phyloP scores from a whole-genome alignment of 2,888 invertebrate species.

The Sinhomidia bicolor region DNA sequence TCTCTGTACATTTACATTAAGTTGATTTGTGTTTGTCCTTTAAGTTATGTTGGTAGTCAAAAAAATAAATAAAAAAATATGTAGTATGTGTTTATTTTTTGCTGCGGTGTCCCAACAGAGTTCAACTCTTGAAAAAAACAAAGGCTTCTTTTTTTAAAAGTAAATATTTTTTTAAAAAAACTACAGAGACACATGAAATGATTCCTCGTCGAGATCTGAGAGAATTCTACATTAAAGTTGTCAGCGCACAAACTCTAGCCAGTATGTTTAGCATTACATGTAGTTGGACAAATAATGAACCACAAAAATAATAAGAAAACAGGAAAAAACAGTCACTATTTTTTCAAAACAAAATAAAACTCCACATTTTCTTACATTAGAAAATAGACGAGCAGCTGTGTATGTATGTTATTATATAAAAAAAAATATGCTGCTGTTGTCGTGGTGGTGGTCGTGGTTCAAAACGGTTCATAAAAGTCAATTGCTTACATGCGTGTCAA shows the following conservation, averaged over 20 bases:
- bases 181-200: background rate
- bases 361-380: background rate
- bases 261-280: too few species aligned
- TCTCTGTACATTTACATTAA: background rate
- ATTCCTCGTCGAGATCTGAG: conserved; percentile 7
- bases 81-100: background rate
- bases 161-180: conserved; percentile 11
- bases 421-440: too few species aligned
- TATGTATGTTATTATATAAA: conserved; percentile 1
- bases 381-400: conserved; percentile 18
- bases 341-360: background rate
- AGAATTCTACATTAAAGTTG: conserved; percentile 11
- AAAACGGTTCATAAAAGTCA: conserved; percentile 60
- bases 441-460: conserved; percentile 29
- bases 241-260: background rate
- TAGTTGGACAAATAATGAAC: too few species aligned
- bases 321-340: background rate
- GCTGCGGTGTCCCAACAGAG: background rate
- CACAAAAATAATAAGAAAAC: background rate
- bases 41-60: background rate
- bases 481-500: conserved; percentile 61
- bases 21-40: too few species aligned
- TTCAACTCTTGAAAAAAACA: background rate
- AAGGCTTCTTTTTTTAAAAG: background rate
- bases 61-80: background rate